phyloP scores from a whole-genome alignment of 2,888 invertebrate species.

The Sinopyrophorus schimmeli region DNA sequence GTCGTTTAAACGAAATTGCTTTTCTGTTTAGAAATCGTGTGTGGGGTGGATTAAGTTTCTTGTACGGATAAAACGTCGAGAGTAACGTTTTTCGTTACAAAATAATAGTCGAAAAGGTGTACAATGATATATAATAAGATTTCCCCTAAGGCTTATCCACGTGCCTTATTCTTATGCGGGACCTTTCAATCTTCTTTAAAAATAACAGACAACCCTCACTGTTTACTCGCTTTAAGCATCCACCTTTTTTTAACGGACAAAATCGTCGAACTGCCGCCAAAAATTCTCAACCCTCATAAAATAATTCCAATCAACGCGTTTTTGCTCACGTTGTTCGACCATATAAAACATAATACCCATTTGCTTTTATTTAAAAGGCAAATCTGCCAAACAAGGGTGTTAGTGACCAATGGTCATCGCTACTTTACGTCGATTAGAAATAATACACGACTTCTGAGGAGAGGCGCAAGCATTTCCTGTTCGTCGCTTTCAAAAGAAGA shows the following conservation, averaged over 20 bases:
- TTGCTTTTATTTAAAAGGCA: conserved; percentile 50
- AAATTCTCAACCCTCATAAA: too few relatives aligned
- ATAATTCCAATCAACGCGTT: too few relatives aligned
- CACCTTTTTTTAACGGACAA: conserved; percentile 38
- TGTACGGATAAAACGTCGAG: conserved; percentile 22
- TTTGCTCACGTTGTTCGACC: too few relatives aligned
- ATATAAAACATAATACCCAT: conserved; percentile 46
- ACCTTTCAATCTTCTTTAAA: conserved; percentile 38
- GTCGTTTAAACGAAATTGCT: too few relatives aligned
- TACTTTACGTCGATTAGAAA: conserved; percentile 17
- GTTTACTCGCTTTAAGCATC: conserved; percentile 27
- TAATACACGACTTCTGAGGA: conserved; percentile 23
- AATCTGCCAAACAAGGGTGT: conserved; percentile 55
- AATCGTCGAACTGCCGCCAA: conserved; percentile 20
- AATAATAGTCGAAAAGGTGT: conserved; percentile 45
- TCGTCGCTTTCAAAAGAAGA: conserved; percentile 9
- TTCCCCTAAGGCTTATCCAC: conserved; percentile 48
- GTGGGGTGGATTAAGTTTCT: conserved; percentile 33
- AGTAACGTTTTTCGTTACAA: conserved; percentile 47
- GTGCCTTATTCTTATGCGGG: conserved; percentile 54
- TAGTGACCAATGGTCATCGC: conserved; percentile 53
- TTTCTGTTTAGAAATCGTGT: too few relatives aligned
- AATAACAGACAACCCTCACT: conserved; percentile 25
- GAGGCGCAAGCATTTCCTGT: conserved; percentile 16
- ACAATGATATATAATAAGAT: conserved; percentile 51